Conservation (phyloP, 2,113 vertebrate species). For the Sylvia atricapilla region DNA sequence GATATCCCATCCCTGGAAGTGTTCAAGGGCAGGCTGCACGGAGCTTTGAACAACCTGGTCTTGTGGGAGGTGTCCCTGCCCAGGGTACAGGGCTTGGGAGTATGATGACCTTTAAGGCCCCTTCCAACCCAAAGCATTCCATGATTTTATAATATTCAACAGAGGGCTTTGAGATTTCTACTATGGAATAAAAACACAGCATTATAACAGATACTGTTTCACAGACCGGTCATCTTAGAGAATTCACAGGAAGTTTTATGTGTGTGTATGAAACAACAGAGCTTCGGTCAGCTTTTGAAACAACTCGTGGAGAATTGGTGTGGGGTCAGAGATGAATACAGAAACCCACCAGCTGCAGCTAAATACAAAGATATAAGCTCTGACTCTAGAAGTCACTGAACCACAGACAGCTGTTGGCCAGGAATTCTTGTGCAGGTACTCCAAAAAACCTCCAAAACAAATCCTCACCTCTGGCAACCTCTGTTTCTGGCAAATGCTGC, state of each 20-base stretch:
- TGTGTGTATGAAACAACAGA: not conserved
- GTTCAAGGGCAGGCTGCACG: rapidly evolving
- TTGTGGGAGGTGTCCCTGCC: not conserved
- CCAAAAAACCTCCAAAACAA: not conserved
- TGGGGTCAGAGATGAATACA: not conserved
- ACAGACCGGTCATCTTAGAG: not conserved
- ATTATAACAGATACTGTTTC: rapidly evolving
- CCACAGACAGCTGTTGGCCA: not conserved
- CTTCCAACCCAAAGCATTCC: not conserved
- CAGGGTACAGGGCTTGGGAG: not conserved
- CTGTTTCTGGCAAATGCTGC: not conserved
- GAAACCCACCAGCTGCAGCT: not conserved
- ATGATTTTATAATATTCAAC: not conserved
- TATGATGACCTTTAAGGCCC: no score
- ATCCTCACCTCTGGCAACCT: not conserved
- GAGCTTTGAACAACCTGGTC: not conserved
- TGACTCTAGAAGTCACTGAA: not conserved
- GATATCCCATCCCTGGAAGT: not conserved
- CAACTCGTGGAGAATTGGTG: rapidly evolving
- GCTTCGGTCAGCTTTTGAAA: not conserved
- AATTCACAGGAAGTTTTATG: not conserved
- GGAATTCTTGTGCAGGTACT: not conserved
- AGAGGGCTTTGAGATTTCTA: not conserved
- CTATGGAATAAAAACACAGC: not conserved
- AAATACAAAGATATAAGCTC: not conserved